Base-by-base conservation (phyloP, 2,113 vertebrate species). In the Suricata suricatta region DNA sequence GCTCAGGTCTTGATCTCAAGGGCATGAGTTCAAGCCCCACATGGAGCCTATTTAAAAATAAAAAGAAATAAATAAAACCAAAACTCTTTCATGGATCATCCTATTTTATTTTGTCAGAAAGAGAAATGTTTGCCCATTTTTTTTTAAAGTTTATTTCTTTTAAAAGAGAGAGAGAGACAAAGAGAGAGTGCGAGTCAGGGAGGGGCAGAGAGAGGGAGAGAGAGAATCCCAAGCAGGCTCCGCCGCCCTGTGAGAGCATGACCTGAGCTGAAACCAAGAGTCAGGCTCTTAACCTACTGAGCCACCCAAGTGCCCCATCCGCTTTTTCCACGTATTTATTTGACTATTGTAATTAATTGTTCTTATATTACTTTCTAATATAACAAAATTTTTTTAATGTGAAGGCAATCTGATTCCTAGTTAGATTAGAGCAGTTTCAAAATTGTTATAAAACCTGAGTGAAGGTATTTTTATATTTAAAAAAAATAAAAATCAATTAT, bases 401-500 rank as follows among this genome's bases (percentile, higher is more conserved):
- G 71, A 13, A 52, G 7, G 12, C 64, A 41, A 44, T 80, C 31
- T 64, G 14, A 93, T 50, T 86, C 6, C 52, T 72, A 27, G 14
- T 88, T 93, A 92, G 79, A 90, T 52, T 10, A 52, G 41, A 86
- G 41, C 33, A 44, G 60, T 60, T 84, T 80, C 35, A 93, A 85
- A 41, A 50, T 33, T 29, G 85, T 19, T 86, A 44, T 68, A 44
- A 80, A 72, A 16, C n/a, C 52, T 52, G 29, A 35, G 38, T 88
- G 77, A 90, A 90, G 33, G 7, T 66, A 13, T 44, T 71, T 77
- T 71, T 93, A 47, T 38, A 41, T 79, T 33, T 85, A 29, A 85
- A 89, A 89, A 92, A 85, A 63, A 63, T 85, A 71, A n/a, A 90
- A 86, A 80, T 54, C 71, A 84, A 85, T 86, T 29, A 44, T 21